Base-by-base conservation (phyloP, 1,140 invertebrate species). In the Drosophila gunungcola region DNA sequence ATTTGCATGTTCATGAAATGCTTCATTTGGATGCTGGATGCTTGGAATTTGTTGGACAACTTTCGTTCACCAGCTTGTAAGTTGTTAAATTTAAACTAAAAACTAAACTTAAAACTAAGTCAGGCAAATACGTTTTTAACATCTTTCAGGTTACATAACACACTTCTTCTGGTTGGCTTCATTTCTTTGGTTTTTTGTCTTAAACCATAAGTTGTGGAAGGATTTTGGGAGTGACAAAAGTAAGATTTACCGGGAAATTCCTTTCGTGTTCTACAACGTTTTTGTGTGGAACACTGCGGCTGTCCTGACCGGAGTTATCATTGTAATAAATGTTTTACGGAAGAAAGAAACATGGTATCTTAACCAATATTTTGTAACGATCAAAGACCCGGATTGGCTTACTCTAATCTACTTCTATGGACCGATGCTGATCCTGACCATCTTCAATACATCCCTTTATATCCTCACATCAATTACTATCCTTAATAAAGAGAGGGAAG, bases 1-100 rank as follows among this genome's bases (percentile, higher is more conserved):
- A 2, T 29, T 12, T 48, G 45, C 45, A 27, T 48, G 25, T n/a
- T 27, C n/a, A 29, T 48, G 25, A 48, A 48, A 48, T 48, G 45
- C 45, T 5, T 48, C 1, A 3, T 48, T 11, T 48, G 45, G 45
- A 11, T 48, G 21, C 25, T 46, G 21, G 12, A 46, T 6, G 25
- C 4, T 27, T 27, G 21, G 25, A 12, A 12, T 10, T 27, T 46
- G 3, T 27, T 29, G 6, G n/a, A 48, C 1, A 3, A 1, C 11
- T 2, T 12, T 2, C 0, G 3, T 25, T 7, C 12, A 29, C 2
- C 11, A n/a, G 21, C 6, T n/a, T 25, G 45, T 48, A 7, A n/a
- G 45, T 27, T 32, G 29, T 7, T 32, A 1, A 32, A 32, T 32
- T 7, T 6, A 7, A 32, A 32, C 16, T 32, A 7, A 6, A 32